Base-by-base conservation (phyloP, 1,140 invertebrate species). In the Drosophila parvula region DNA sequence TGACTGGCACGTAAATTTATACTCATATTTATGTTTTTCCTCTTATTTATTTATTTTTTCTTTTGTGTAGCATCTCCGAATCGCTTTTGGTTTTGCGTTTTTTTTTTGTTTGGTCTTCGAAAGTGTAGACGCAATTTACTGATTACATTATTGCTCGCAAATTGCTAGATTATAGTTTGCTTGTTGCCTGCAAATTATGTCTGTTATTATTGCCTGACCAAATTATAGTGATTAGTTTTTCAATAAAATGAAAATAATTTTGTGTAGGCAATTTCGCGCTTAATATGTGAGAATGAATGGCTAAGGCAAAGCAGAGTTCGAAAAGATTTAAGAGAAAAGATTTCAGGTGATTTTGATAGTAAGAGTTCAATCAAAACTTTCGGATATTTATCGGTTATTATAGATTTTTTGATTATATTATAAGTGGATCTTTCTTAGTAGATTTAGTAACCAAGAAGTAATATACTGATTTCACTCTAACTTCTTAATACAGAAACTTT, bases 131-230 rank as follows among this genome's bases (percentile, higher is more conserved):
- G 84, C 73, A 88, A 88, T 86, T 83, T 86, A 74, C 83, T 88
- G 83, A 88, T 88, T 88, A 89, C 78, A 89, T 84, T 89, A 89
- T 89, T 78, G 78, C 84, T 62, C 70, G 85, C 74, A 89, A 89
- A 89, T 89, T 89, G 86, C 78, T 85, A 88, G 85, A 89, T 89
- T 85, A 81, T 79, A 73, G 71, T 86, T 71, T 82, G 50, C 70
- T 74, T 69, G 74, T 76, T 67, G 53, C 44, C 59, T 53, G 61
- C 58, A 77, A 65, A 81, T 81, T 77, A 81, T 77, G 51, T 74
- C 74, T 69, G 70, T 70, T 70, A 77, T 81, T 80, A 80, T 80
- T 81, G 78, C 76, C 81, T 69, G 30, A 38, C 61, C 61, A 74
- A 86, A 86, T 86, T 86, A 86, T 86, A 81, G 82, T 86, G 67